Evolutionary conservation across 1,140 invertebrate genomes (phyloP).

Genomic region (Bombus huntii): DNA sequence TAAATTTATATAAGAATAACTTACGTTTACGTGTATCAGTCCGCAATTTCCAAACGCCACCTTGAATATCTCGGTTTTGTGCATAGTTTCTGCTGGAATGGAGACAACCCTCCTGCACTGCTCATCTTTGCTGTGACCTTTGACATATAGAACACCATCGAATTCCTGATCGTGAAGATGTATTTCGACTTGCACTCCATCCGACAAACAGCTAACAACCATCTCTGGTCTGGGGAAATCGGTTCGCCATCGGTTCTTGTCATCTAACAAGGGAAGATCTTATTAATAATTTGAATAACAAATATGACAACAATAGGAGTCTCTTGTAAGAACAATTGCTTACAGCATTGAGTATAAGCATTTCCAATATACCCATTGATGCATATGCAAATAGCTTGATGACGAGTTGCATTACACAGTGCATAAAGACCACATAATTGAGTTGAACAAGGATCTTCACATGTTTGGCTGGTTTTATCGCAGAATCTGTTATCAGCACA

Average conservation of each 20-base stretch:
- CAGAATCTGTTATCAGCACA: conserved; percentile 91
- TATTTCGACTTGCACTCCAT: conserved; percentile 94
- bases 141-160: conserved; percentile 96
- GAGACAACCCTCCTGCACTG: conserved; percentile 92
- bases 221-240: conserved; percentile 94
- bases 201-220: conserved; percentile 93
- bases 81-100: conserved; percentile 86
- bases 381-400: conserved; percentile 90
- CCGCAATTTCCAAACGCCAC: conserved; percentile 96
- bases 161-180: conserved; percentile 91
- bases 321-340: conserved; percentile 52
- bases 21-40: conserved; percentile 94
- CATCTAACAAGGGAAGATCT: conserved; percentile 66
- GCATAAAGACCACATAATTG: conserved; percentile 90
- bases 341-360: conserved; percentile 87
- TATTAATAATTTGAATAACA: not conserved
- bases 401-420: conserved; percentile 90
- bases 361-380: conserved; percentile 88
- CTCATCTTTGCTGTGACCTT: conserved; percentile 96
- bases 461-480: conserved; percentile 86
- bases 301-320: conserved; percentile 30
- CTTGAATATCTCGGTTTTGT: conserved; percentile 90
- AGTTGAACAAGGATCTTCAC: conserved; percentile 88
- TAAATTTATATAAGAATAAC: conserved; percentile 67
- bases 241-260: conserved; percentile 84